phyloP scores from a whole-genome alignment of 2,888 invertebrate species.

The Abrostola triplasia region DNA sequence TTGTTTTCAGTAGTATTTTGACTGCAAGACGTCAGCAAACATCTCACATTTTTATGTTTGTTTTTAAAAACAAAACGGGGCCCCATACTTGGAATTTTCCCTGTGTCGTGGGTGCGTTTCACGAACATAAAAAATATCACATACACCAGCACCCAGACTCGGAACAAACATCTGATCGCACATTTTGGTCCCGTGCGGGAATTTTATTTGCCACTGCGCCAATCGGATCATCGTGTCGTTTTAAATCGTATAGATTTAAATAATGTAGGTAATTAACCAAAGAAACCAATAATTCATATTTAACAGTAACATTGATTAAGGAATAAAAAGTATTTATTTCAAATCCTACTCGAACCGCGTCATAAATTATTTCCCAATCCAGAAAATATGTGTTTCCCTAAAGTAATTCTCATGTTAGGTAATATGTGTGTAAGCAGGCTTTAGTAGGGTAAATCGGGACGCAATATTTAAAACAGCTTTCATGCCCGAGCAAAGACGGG shows the following conservation, averaged over 20 bases:
- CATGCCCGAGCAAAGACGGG: slow-evolving; percentile 75
- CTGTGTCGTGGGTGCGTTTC: too few relatives aligned
- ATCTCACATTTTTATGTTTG: not conserved
- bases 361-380: slow-evolving; percentile 61
- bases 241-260: not conserved
- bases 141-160: too few relatives aligned
- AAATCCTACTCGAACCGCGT: slow-evolving; percentile 21
- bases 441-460: slow-evolving; percentile 78
- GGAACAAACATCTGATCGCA: too few relatives aligned
- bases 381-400: slow-evolving; percentile 68
- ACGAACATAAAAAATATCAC: too few relatives aligned
- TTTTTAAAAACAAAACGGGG: too few relatives aligned
- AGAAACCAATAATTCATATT: not conserved
- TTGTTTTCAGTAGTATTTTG: too few relatives aligned
- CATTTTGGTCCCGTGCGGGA: too few relatives aligned
- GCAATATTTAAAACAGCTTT: slow-evolving; percentile 85
- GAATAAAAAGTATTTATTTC: slow-evolving; percentile 34
- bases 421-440: slow-evolving; percentile 76
- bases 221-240: too few relatives aligned
- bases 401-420: slow-evolving; percentile 73
- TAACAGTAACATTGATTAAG: slow-evolving; percentile 12
- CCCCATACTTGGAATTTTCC: too few relatives aligned
- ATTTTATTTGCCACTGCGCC: too few relatives aligned
- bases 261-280: not conserved
- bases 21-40: too few relatives aligned